Conservation (phyloP, 2,113 vertebrate species). For the Brienomyrus brachyistius region DNA sequence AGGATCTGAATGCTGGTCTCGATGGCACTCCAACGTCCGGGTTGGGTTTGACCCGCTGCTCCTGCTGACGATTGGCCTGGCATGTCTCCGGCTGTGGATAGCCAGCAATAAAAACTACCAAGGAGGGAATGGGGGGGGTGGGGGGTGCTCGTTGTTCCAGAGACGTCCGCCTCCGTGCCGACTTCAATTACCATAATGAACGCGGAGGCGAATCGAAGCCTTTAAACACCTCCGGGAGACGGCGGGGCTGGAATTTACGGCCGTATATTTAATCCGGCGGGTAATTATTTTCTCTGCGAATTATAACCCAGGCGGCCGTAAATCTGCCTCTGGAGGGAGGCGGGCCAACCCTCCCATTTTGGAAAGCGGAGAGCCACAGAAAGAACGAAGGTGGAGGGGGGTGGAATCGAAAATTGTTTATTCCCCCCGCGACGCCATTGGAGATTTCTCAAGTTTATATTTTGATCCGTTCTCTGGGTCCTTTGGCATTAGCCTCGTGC, state of each 20-base stretch:
- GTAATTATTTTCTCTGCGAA: constrained; percentile 9
- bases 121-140: not conserved
- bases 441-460: not conserved
- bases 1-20: not conserved
- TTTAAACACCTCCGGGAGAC: not conserved
- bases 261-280: constrained; percentile 8
- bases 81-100: not conserved
- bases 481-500: not conserved
- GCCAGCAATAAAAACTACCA: not conserved
- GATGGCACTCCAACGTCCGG: not conserved
- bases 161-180: not conserved
- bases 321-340: not conserved
- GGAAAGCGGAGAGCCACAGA: not conserved
- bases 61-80: not conserved
- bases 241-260: constrained; percentile 2
- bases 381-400: not conserved
- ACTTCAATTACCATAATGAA: constrained; percentile 21
- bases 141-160: not conserved
- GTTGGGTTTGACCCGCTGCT: not conserved
- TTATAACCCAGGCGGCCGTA: not conserved
- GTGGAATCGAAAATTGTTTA: not conserved
- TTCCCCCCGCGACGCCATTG: not conserved
- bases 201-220: not conserved
- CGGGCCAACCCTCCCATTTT: not conserved
- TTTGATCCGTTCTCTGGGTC: not conserved